These are phyloP conservation scores for Capromys pilorides DNA, from an alignment of 2,797 vertebrate genomes.

Conservation along the genomic window DNA sequence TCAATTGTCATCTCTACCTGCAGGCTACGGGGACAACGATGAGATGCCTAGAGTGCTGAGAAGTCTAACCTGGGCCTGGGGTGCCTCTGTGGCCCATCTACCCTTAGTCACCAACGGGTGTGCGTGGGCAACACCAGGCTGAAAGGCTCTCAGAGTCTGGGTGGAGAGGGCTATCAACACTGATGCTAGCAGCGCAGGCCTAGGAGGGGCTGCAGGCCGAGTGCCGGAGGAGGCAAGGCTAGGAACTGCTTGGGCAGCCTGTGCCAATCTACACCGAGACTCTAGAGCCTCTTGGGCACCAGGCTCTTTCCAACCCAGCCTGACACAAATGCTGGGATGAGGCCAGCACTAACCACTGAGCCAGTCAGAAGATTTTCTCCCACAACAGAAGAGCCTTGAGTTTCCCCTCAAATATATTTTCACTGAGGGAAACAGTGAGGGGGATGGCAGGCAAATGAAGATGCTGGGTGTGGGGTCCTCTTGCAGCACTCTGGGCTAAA, in stretches of 20 bases:
- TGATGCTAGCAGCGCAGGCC: not conserved
- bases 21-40: slow-evolving; percentile 51
- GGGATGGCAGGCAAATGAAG: not conserved
- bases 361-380: not conserved
- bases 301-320: not conserved
- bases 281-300: not conserved
- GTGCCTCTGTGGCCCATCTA: not conserved
- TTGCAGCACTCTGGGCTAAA: not conserved
- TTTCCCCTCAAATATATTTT: slow-evolving; percentile 18
- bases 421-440: not conserved
- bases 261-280: not conserved
- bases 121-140: not conserved
- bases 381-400: not conserved
- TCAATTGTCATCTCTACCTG: slow-evolving; percentile 55
- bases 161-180: not conserved
- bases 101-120: slow-evolving; percentile 30
- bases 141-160: not conserved
- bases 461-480: not conserved
- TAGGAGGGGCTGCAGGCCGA: not conserved
- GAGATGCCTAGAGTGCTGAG: not conserved
- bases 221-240: not conserved
- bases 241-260: not conserved
- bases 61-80: not conserved
- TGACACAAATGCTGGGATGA: not conserved
- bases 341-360: not conserved